These are phyloP conservation scores for Apodemus speciosus DNA, from an alignment of 2,113 vertebrate species.

Conservation along the genomic window DNA sequence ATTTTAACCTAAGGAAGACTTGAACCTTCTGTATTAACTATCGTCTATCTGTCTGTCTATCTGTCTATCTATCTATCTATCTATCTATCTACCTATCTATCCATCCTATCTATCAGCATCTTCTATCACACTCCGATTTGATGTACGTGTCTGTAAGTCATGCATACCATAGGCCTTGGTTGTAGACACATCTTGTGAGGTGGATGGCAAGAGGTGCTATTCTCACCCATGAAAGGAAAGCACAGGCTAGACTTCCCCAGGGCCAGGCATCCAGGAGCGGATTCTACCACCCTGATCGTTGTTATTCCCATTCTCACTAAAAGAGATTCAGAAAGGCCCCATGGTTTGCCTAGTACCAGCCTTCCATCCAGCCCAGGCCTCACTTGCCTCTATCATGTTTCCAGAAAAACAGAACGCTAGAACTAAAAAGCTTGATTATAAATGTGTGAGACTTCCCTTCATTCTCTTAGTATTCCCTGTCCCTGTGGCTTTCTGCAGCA, in stretches of 20 bases:
- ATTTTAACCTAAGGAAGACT: neutral
- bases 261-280: neutral
- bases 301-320: neutral
- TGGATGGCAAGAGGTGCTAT: neutral
- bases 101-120: neutral
- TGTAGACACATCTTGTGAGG: neutral
- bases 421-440: constrained; percentile 11
- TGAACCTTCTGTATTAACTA: neutral
- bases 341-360: neutral
- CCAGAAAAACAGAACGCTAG: neutral
- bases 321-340: neutral
- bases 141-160: neutral
- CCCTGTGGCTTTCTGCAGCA: neutral
- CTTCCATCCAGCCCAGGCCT: neutral
- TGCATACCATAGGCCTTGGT: neutral
- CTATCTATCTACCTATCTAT: neutral
- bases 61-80: neutral
- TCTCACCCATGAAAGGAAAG: constrained; percentile 1
- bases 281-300: neutral
- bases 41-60: neutral
- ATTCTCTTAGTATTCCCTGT: neutral
- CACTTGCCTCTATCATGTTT: neutral
- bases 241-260: neutral
- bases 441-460: neutral
- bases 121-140: neutral